Evolutionary conservation across 2,888 invertebrate species (phyloP).

Genomic region (Hypercompe scribonia): DNA sequence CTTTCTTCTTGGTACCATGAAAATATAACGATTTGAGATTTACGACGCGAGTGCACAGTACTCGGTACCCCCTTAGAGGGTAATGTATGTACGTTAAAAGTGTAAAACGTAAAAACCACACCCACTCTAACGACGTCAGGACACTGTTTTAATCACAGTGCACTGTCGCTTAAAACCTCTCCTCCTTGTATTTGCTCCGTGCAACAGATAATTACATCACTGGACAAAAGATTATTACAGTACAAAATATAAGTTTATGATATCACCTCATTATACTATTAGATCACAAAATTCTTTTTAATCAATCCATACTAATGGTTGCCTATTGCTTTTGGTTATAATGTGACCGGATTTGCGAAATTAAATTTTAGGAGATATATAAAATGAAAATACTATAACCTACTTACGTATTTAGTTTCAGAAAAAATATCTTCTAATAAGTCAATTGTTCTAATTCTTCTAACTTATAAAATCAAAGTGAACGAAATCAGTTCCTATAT

Average conservation of each 20-base stretch:
- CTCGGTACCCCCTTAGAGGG: no score
- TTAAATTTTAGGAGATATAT: neutral
- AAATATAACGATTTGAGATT: no score
- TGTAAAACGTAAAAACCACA: no score
- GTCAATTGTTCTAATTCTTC: neutral
- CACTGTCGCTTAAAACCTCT: no score
- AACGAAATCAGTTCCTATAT: slow-evolving; percentile 12
- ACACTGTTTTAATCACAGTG: no score
- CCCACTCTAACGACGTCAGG: no score
- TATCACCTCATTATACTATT: neutral
- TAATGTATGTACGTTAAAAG: no score
- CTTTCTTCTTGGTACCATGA: no score
- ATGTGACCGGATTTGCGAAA: slow-evolving; percentile 38
- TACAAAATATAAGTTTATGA: neutral
- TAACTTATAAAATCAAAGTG: neutral
- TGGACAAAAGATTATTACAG: neutral
- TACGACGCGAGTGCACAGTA: no score
- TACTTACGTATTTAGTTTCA: neutral
- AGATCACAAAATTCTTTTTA: slow-evolving; percentile 13
- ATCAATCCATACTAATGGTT: slow-evolving; percentile 58
- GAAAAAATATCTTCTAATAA: neutral
- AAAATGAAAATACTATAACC: neutral
- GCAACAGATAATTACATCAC: slow-evolving; percentile 6
- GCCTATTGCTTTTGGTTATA: slow-evolving; percentile 47
- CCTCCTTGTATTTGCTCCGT: no score